phyloP scores from a whole-genome alignment of 1,140 invertebrate species.

The Eriosoma lanigerum region DNA sequence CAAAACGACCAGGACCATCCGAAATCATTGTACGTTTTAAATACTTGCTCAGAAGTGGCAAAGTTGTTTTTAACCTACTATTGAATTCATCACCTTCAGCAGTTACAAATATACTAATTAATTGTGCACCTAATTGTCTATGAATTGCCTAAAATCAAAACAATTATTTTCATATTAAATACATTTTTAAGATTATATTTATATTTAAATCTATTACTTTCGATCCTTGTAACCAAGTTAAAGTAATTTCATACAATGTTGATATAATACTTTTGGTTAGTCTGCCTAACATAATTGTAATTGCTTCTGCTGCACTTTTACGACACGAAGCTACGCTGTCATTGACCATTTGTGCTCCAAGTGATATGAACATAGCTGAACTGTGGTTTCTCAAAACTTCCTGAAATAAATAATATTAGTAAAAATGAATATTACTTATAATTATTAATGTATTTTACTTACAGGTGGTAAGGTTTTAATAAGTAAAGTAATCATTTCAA shows the following conservation, averaged over 20 bases:
- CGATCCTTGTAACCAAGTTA: constrained; percentile 40
- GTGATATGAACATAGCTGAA: constrained; percentile 71
- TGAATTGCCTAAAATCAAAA: constrained; percentile 28
- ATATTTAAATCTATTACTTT: constrained; percentile 9
- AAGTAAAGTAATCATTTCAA: constrained; percentile 79
- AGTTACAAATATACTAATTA: constrained; percentile 71
- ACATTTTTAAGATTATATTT: neutral
- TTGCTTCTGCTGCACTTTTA: constrained; percentile 67
- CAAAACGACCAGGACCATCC: constrained; percentile 58
- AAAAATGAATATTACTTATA: neutral
- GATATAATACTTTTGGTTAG: constrained; percentile 61
- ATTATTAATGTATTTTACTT: constrained; percentile 54
- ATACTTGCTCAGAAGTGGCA: constrained; percentile 64
- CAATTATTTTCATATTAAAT: neutral
- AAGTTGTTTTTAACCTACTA: constrained; percentile 62
- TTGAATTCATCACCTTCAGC: constrained; percentile 71
- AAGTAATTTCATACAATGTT: constrained; percentile 37
- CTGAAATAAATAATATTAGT: neutral
- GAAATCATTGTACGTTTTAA: constrained; percentile 56
- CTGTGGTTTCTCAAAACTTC: constrained; percentile 29
- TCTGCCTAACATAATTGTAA: constrained; percentile 66
- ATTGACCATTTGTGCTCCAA: constrained; percentile 73
- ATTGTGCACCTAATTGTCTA: constrained; percentile 63
- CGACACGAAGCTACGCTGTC: constrained; percentile 70
- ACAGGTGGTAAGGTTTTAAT: constrained; percentile 76